Evolutionary conservation across 2,797 vertebrate species (phyloP).

Genomic region (Pyrocephalus nanus): DNA sequence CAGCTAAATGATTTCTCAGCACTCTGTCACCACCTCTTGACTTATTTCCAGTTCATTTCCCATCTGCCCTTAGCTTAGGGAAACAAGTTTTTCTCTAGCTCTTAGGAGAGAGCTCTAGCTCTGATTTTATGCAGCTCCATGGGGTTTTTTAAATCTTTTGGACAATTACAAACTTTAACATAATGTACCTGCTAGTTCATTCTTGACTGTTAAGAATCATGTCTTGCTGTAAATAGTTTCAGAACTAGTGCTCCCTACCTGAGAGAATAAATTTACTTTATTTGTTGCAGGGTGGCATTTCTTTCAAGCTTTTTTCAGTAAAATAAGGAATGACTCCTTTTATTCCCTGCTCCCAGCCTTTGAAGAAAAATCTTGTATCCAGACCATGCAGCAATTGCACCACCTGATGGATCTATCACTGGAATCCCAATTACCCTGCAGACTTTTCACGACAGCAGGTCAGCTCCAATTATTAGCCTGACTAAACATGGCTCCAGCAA

Average conservation of each 20-base stretch:
- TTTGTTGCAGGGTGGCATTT: not conserved
- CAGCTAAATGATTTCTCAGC: not conserved
- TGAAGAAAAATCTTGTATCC: not conserved
- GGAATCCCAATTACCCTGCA: not conserved
- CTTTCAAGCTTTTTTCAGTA: not conserved
- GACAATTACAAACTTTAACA: not conserved
- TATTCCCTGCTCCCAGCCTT: not conserved
- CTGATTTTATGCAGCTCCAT: not conserved
- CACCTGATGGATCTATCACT: conserved; percentile 45
- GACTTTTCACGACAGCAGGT: not conserved
- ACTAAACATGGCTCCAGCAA: not conserved
- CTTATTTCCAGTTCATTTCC: not conserved
- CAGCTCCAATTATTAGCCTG: not conserved
- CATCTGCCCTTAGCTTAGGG: not conserved
- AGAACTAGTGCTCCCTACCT: not conserved
- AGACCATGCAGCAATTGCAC: conserved; percentile 61
- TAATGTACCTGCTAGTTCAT: not conserved
- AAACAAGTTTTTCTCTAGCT: not conserved
- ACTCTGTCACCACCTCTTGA: not conserved
- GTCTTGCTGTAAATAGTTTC: not conserved
- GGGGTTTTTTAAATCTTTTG: not conserved
- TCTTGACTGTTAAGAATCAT: not conserved
- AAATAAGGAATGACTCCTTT: not conserved
- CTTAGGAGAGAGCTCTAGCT: not conserved
- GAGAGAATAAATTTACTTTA: not conserved